Evolutionary conservation across 1,140 invertebrate species (phyloP).

Genomic region (Hesperophylax magnus): DNA sequence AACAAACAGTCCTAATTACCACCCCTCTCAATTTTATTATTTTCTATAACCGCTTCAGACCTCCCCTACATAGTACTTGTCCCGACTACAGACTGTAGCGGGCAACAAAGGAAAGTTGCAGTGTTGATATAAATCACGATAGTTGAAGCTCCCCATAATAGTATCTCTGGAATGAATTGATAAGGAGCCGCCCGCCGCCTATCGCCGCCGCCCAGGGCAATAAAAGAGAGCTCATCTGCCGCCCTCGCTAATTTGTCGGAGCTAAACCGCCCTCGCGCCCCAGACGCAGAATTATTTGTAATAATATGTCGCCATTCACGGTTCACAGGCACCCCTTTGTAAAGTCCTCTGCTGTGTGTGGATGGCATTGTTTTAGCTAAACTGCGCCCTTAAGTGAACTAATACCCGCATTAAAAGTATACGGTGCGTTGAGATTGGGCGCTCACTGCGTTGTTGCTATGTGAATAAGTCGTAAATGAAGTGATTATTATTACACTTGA

Average conservation of each 20-base stretch:
- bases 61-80: not conserved
- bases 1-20: constrained; percentile 28
- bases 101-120: constrained; percentile 25
- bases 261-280: constrained; percentile 32
- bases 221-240: constrained; percentile 69
- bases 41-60: constrained; percentile 25
- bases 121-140: constrained; percentile 53
- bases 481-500: too few species aligned
- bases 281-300: constrained; percentile 44
- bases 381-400: not conserved
- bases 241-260: constrained; percentile 54
- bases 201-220: constrained; percentile 67
- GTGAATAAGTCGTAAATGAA: too few species aligned
- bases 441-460: too few species aligned
- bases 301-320: constrained; percentile 33
- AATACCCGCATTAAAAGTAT: too few species aligned
- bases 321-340: constrained; percentile 8
- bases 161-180: constrained; percentile 50
- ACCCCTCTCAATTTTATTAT: constrained; percentile 38
- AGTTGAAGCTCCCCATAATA: constrained; percentile 24
- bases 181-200: constrained; percentile 63
- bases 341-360: not conserved
- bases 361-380: constrained; percentile 20
- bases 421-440: too few species aligned
- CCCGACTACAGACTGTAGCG: not conserved